Evolutionary conservation across 2,888 invertebrate species (phyloP), one percentile per base, ranked within the genome.

Genomic region (Cheilosia pagana): DNA sequence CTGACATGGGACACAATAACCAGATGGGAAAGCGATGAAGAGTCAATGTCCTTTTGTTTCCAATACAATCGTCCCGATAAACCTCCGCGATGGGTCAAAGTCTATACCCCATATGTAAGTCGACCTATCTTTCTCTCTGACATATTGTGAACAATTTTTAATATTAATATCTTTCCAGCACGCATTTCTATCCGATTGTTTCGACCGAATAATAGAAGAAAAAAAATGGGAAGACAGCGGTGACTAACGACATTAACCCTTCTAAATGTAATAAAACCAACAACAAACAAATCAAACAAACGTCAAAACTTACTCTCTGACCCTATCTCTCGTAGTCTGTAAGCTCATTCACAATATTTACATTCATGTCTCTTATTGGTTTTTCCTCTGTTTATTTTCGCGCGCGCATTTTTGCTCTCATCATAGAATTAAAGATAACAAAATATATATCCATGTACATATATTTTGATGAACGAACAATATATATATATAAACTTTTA

Each of bases 181-280:
- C 87, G 89, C 91, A 87, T 92, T 91, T 88, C 88, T 92, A 86
- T 91, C 92, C 72, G 98, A 98, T 92, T 98, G 99, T 92, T 98
- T 99, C 93, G 98, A 98, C 92, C 94, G 97, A 93, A 96, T 98
- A 94, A 95, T 96, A 91, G 98, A 98, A 91, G 98, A 99, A 92
- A 95, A 95, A 88, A 96, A 95, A 92, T 96, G 96, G 96, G 94
- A 95, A 76, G 96, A 96, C 91, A 95, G 95, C 57, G 96, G 96
- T 62, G 96, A 96, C 92, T 96, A 96, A 94, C 92, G 75, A 65
- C 45, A 81, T 74, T 63, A 79, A 25, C 19, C 50, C 57, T 43
- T 21, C 35, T 39, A 31, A 35, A 25, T 39, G 48, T 67, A 68
- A 79, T 68, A 70, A 63, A 62, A 55, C 1, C 0, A 62, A 67